Evolutionary conservation across 1,140 invertebrate species (phyloP), one percentile per base, ranked within the genome.

Genomic region (Anastrepha ludens): DNA sequence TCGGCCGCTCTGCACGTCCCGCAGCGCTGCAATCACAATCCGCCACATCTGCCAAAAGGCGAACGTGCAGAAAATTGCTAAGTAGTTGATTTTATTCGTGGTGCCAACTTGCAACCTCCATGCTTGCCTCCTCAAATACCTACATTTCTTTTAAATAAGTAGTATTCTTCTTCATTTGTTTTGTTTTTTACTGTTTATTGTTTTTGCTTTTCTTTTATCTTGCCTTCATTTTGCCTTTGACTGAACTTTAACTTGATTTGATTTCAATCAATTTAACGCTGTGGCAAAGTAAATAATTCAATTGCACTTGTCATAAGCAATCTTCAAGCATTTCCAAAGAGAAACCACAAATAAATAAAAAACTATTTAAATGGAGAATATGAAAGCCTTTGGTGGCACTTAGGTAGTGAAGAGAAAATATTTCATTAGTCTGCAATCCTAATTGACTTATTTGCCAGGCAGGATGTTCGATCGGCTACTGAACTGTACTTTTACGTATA

Each of bases 191-290:
- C n/a, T 86, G 55, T 86, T 70, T 7, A 20, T 4, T 7, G 1
- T 20, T 67, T 67, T 67, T 39, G 39, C 13, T 67, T 70, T 47
- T n/a, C 17, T 70, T 70, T 65, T 41, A 70, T 47, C 41, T 86
- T 62, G 59, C 59, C 29, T 59, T 64, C 85, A 67, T 47, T 86
- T 86, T 86, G 85, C 85, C 58, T 59, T 64, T 59, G 6, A 60
- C 50, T 87, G 87, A 87, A 87, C 87, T 87, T 86, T 86, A 86
- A 86, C 70, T 87, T 41, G 59, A 87, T 59, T 78, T 64, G 60
- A 87, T 58, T 87, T 87, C 87, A 81, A 87, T 87, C 55, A 78
- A 87, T 87, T 87, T 78, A 81, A 81, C 74, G 74, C 74, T 81
- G 74, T 41, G 60, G 8, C 50, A 58, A 85, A 88, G 87, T 86